Base-by-base conservation (phyloP, 2,888 invertebrate genomes). In the Caenorhabditis afra region DNA sequence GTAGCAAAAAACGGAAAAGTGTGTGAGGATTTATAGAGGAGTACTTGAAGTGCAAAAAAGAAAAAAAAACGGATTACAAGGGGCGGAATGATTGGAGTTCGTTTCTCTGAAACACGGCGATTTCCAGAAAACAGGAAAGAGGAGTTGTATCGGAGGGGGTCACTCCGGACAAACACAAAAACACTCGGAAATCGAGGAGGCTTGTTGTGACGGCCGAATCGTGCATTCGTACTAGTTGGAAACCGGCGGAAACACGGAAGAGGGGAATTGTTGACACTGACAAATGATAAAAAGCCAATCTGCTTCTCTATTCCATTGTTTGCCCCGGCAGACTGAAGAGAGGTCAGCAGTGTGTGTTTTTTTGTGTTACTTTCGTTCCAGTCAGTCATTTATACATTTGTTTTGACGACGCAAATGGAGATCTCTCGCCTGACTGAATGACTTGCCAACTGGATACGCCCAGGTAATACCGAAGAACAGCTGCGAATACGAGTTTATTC, bases 1-100 rank as follows among this genome's bases (percentile, higher is more conserved):
- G 23, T 11, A 49, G 20, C 16, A 49, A 53, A 53, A 35, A 20
- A 12, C 8, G 29, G 2, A 53, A 53, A 29, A 35, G 7, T 7
- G 29, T 29, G 29, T 29, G 7, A 7, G 29, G 7, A 29, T 29
- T 29, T 29, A 29, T 29, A 29, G 29, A 29, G 3, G 29, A 7
- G 29, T 29, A 29, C 29, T 29, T 29, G 29, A 29, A 29, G 29
- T 29, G 29, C 29, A 29, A 29, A 29, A 29, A 29, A 7, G 7
- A 29, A 29, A 29, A 7, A 39, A 67, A 37, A 45, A 44, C 7
- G 37, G 37, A 47, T 49, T 10, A 52, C 29, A 64, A 53, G 44
- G 41, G 45, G 35, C 3, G 29, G 29, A 29, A 50, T 68, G 59
- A 70, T 61, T 70, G 68, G 61, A 70, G 61, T 59, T 61, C 61